phyloP scores from a whole-genome alignment of 2,797 vertebrate species.

The Australoheros facetus region DNA sequence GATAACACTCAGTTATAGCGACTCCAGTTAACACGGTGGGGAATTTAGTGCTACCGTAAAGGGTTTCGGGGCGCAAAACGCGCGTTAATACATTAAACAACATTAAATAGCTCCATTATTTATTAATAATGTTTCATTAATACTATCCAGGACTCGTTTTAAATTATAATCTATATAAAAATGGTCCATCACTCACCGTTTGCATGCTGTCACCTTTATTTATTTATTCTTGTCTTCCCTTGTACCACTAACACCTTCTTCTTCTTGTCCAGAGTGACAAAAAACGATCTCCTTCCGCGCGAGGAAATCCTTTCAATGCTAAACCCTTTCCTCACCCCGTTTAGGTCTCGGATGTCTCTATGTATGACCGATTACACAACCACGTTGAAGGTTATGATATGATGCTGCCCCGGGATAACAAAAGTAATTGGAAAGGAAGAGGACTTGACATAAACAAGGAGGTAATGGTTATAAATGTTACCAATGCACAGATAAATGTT shows the following conservation, averaged over 20 bases:
- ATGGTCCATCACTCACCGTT: neutral
- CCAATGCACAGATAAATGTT: too few species aligned
- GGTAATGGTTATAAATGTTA: constrained; percentile 69
- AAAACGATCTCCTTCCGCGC: neutral
- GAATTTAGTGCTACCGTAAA: neutral
- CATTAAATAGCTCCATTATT: too few species aligned
- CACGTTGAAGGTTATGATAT: constrained; percentile 79
- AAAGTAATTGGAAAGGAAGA: constrained; percentile 77
- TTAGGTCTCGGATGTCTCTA: constrained; percentile 77
- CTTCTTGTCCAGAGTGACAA: neutral
- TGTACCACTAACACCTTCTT: neutral
- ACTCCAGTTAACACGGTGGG: neutral
- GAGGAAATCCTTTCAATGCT: neutral
- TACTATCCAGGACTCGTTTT: neutral
- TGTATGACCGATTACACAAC: constrained; percentile 83
- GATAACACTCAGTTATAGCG: neutral
- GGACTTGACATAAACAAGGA: constrained; percentile 84
- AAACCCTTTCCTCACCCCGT: neutral
- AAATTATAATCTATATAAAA: neutral
- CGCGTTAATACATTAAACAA: neutral
- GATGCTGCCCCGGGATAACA: constrained; percentile 83
- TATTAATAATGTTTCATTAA: neutral
- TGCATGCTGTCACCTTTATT: neutral
- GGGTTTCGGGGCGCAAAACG: neutral
- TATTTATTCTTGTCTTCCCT: neutral